Percentiles rank a stretch among this genome's conserved stretches.
Conservation (phyloP, 1,140 invertebrate species). For the Drosophila malerkotliana region DNA sequence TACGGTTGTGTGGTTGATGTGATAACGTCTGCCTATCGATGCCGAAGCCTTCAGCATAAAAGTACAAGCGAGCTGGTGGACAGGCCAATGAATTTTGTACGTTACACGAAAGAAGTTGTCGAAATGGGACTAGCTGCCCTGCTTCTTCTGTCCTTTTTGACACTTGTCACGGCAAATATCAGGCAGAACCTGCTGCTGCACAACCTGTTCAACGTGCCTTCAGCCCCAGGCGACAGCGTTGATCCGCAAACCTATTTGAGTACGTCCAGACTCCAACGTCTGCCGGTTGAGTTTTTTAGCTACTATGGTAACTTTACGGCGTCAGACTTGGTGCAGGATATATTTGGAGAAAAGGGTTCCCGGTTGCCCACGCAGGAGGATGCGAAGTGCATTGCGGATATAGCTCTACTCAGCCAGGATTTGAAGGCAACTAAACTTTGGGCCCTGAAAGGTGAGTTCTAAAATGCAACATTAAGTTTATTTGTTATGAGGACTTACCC, state of each 20-base stretch:
- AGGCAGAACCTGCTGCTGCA: neutral
- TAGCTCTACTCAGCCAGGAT: constrained; percentile 7
- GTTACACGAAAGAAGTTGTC: constrained; percentile 7
- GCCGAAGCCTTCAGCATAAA: constrained; percentile 3
- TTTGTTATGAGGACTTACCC: neutral
- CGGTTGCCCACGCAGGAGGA: constrained; percentile 12
- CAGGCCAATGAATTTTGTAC: neutral
- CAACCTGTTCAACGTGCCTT: neutral
- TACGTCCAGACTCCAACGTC: constrained; percentile 10
- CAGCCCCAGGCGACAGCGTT: neutral
- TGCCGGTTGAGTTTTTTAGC: constrained; percentile 33
- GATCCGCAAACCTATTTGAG: neutral
- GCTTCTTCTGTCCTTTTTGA: constrained; percentile 15
- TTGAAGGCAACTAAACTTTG: constrained; percentile 9
- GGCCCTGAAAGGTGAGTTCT: constrained; percentile 24
- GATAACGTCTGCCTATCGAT: constrained; percentile 1
- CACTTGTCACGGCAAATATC: neutral
- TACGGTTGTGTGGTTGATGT: neutral
- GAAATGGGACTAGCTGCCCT: neutral
- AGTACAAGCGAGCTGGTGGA: neutral
- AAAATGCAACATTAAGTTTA: too few relatives aligned
- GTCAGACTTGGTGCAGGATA: neutral
- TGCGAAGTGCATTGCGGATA: constrained; percentile 29
- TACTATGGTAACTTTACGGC: constrained; percentile 27
- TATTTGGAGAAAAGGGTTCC: neutral